phyloP scores from a whole-genome alignment of 2,888 invertebrate genomes.

The Dermolepida albohirtum region DNA sequence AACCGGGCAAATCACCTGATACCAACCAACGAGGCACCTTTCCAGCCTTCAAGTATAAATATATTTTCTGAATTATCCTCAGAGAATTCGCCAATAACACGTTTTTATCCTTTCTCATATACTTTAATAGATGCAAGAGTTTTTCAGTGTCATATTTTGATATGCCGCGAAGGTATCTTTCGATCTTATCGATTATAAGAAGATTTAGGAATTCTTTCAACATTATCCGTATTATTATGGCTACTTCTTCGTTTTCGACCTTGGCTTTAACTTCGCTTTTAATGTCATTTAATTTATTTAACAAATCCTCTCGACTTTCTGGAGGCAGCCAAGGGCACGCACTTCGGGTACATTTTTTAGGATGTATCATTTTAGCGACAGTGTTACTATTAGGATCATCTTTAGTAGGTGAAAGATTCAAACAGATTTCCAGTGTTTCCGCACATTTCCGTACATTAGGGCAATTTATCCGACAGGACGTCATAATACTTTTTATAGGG shows the following conservation, averaged over 20 bases:
- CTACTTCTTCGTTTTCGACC: neutral
- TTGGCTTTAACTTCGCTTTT: constrained; percentile 2
- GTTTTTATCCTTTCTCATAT: neutral
- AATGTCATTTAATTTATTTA: constrained; percentile 12
- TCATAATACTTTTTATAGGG: neutral
- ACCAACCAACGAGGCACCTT: constrained; percentile 1
- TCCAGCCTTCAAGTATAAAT: constrained; percentile 8
- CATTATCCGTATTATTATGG: constrained; percentile 15
- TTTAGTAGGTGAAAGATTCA: neutral
- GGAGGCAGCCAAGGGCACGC: constrained; percentile 19
- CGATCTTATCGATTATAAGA: constrained; percentile 8
- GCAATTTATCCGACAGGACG: constrained; percentile 2
- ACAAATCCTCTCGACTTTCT: neutral
- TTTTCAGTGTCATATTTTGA: neutral
- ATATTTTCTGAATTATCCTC: constrained; percentile 1
- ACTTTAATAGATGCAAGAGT: neutral
- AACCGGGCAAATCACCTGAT: neutral
- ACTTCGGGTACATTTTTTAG: neutral
- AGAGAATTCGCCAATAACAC: neutral
- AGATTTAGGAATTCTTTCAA: constrained; percentile 7
- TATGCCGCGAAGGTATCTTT: neutral
- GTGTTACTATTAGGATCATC: neutral
- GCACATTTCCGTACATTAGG: neutral
- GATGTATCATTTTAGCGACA: constrained; percentile 10
- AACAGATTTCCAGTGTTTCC: constrained; percentile 7